A percentile compares a stretch with the other conserved stretches of the same genome.
Evolutionary conservation across 2,113 vertebrate species (phyloP).

Genomic region (Drymodes brunneopygia): DNA sequence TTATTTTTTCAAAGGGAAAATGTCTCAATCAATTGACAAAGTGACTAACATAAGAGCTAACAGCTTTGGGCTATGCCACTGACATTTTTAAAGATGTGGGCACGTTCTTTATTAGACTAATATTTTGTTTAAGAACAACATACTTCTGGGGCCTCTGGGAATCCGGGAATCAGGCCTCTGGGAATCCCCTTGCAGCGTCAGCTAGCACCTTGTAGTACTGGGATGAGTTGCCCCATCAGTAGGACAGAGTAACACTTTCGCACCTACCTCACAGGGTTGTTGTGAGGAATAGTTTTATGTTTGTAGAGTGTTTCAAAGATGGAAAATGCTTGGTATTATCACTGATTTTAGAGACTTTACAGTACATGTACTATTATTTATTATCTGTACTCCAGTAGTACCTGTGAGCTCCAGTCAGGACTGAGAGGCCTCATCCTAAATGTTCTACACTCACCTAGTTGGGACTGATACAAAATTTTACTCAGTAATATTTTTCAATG

Average conservation of each 20-base stretch:
- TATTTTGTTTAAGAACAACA: neutral
- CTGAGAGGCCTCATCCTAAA: constrained; percentile 28
- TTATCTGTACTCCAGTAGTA: constrained; percentile 32
- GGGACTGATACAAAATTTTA: neutral
- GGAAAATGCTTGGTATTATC: constrained; percentile 10
- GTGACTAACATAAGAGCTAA: neutral
- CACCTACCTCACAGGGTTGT: constrained; percentile 62
- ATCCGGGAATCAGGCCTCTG: neutral
- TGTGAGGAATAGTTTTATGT: constrained; percentile 56
- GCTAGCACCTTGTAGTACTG: constrained; percentile 22
- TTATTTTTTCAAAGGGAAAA: neutral
- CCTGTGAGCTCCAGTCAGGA: neutral
- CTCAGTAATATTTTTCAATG: neutral
- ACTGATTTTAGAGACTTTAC: constrained; percentile 30
- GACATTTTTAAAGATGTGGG: neutral
- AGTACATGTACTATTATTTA: constrained; percentile 43
- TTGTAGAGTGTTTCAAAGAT: constrained; percentile 33
- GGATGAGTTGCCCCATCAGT: neutral
- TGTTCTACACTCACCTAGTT: neutral
- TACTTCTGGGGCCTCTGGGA: neutral
- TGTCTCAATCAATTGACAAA: neutral
- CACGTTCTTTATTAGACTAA: neutral
- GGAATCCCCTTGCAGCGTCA: neutral
- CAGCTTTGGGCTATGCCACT: neutral
- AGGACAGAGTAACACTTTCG: neutral